These are phyloP conservation scores for Atopsyche davidsoni DNA, from an alignment of 1,140 invertebrate genomes.

Conservation along the genomic window DNA sequence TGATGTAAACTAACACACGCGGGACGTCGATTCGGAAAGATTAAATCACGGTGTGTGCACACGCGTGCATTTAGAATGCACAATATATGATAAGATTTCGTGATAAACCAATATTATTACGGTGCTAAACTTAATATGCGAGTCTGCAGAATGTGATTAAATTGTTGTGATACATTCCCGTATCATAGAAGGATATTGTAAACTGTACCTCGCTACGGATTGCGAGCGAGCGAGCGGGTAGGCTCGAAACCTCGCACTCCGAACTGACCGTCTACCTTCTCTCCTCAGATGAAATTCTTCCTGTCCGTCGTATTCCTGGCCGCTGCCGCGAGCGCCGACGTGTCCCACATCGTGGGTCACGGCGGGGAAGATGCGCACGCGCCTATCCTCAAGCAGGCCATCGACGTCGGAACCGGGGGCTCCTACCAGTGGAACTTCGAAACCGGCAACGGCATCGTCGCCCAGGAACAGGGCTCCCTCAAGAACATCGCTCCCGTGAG, in stretches of 20 bases:
- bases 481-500: constrained; percentile 25
- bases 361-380: constrained; percentile 31
- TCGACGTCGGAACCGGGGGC: constrained; percentile 40
- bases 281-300: constrained; percentile 28
- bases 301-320: constrained; percentile 21
- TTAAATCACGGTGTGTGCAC: no score
- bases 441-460: constrained; percentile 49
- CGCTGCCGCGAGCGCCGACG: constrained; percentile 27
- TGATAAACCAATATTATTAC: no score
- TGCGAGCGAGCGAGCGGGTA: no score
- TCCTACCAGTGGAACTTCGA: constrained; percentile 44
- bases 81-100: no score
- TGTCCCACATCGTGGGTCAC: constrained; percentile 23
- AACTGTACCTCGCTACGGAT: no score
- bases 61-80: no score
- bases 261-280: background rate
- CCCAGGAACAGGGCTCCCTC: constrained; percentile 39
- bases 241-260: background rate
- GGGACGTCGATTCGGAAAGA: no score
- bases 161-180: no score
- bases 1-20: no score
- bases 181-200: no score
- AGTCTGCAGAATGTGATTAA: no score
- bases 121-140: no score
- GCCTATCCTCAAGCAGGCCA: constrained; percentile 40